These are phyloP conservation scores for Thyatira batis DNA, from an alignment of 2,888 invertebrate species.

Conservation along the genomic window DNA sequence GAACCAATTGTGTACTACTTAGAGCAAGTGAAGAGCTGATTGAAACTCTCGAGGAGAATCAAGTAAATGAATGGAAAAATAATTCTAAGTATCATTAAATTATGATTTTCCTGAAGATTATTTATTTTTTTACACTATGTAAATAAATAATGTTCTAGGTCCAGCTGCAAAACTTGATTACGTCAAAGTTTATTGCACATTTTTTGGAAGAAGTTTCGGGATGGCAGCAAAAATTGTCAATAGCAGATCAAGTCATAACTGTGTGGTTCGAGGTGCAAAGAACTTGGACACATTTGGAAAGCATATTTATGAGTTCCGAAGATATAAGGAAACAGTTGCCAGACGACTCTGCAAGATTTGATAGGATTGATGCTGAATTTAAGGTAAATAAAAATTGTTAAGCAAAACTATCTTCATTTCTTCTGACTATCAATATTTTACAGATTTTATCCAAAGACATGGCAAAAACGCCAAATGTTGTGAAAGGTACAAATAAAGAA, in stretches of 20 bases:
- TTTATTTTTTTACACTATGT: constrained; percentile 26
- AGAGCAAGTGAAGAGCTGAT: constrained; percentile 97
- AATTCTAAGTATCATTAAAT: not conserved
- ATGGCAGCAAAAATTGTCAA: constrained; percentile 96
- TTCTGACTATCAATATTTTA: constrained; percentile 20
- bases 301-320: constrained; percentile 98
- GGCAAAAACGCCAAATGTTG: constrained; percentile 92
- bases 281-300: constrained; percentile 98
- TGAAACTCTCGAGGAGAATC: constrained; percentile 98
- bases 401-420: not conserved
- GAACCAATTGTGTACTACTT: constrained; percentile 93
- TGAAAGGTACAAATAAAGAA: constrained; percentile 93
- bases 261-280: constrained; percentile 98
- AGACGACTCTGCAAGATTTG: constrained; percentile 95
- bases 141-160: no score
- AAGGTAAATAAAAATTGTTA: constrained; percentile 82
- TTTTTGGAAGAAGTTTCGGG: constrained; percentile 96
- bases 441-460: constrained; percentile 88
- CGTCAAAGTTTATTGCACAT: constrained; percentile 98
- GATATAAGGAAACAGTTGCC: constrained; percentile 97
- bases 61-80: constrained; percentile 78
- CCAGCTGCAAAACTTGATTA: constrained; percentile 97
- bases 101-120: not conserved
- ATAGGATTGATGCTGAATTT: constrained; percentile 94
- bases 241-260: constrained; percentile 96